Evolutionary conservation across 2,113 vertebrate genomes (phyloP).

Genomic region (Sturnira hondurensis): DNA sequence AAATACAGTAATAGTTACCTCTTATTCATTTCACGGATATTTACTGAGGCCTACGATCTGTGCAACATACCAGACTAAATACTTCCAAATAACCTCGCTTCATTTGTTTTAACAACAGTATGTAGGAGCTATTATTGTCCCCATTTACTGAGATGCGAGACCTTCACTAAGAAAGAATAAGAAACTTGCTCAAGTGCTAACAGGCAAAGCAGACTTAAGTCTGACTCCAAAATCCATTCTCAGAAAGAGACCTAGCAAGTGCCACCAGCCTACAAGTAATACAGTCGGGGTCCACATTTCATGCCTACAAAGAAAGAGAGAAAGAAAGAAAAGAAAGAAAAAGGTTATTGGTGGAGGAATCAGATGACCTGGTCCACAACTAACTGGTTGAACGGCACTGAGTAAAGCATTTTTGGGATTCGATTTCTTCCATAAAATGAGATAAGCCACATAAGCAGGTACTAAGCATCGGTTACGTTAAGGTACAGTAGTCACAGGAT

Average conservation of each 20-base stretch:
- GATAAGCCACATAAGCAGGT: neutral
- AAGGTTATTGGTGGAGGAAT: neutral
- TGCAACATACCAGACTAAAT: neutral
- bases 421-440: neutral
- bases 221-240: slow-evolving; percentile 6
- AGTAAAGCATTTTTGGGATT: neutral
- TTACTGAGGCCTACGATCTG: neutral
- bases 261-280: neutral
- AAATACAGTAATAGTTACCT: neutral
- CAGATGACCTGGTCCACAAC: neutral
- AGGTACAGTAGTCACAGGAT: neutral
- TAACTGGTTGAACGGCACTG: neutral
- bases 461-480: neutral
- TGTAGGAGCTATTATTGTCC: neutral
- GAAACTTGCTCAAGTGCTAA: neutral
- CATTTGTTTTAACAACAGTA: neutral
- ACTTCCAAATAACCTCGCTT: neutral
- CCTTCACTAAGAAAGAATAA: neutral
- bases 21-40: neutral
- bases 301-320: neutral
- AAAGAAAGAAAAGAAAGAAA: neutral
- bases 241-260: neutral
- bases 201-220: neutral
- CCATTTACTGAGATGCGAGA: neutral
- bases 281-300: neutral